Conservation (phyloP, 2,113 vertebrate genomes). For the Corythaeola cristata region DNA sequence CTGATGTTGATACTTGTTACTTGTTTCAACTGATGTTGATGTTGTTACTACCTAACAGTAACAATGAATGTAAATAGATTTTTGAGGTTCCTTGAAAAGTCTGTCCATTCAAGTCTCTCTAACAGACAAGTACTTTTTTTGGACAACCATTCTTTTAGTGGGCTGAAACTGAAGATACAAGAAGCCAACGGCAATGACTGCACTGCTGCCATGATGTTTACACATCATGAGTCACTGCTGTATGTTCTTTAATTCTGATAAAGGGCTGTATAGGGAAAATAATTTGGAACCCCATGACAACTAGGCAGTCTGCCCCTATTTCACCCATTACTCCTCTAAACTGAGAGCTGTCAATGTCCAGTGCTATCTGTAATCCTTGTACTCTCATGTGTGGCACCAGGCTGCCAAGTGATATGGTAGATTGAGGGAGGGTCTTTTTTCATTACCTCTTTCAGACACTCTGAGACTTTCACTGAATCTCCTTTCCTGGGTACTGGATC, state of each 20-base stretch:
- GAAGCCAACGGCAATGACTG: not conserved
- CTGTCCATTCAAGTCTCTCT: not conserved
- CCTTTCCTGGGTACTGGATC: conserved; percentile 71
- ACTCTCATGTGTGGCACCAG: not conserved
- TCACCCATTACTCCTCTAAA: not conserved
- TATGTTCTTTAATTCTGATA: not conserved
- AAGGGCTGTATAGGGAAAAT: not conserved
- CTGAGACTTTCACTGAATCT: conserved; percentile 73
- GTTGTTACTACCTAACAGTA: not conserved
- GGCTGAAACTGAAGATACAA: not conserved
- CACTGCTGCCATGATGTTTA: not conserved
- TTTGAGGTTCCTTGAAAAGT: not conserved
- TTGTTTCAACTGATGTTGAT: not conserved
- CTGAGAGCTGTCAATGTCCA: not conserved
- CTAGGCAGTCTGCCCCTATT: not conserved
- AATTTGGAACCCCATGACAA: not conserved
- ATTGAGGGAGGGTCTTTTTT: not conserved
- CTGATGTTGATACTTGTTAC: not conserved
- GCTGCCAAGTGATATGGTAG: not conserved
- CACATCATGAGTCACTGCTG: not conserved
- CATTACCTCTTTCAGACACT: conserved; percentile 67
- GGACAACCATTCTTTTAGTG: not conserved
- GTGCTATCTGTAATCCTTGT: not conserved
- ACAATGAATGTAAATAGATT: not conserved
- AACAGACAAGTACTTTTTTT: not conserved